Conservation (phyloP, 2,797 vertebrate genomes). For the Periophthalmus magnuspinnatus region DNA sequence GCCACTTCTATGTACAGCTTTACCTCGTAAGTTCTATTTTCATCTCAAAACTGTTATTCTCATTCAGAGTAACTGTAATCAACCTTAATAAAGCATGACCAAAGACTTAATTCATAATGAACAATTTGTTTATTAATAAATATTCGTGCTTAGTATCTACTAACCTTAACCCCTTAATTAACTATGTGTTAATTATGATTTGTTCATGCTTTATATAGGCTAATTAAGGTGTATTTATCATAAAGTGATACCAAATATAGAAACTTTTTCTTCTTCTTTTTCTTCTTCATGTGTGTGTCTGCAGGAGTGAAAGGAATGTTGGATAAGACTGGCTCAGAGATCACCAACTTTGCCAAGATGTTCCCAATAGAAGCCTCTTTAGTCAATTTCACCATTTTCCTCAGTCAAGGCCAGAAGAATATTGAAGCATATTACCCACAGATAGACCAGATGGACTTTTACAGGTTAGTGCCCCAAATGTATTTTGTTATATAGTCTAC, state of each 20-base stretch:
- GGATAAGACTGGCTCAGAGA: conserved; percentile 82
- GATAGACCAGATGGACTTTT: conserved; percentile 89
- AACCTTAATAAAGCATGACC: too few relatives aligned
- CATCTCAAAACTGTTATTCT: background rate
- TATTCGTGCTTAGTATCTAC: too few relatives aligned
- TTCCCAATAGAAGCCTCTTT: conserved; percentile 83
- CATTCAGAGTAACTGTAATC: background rate
- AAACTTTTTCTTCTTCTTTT: background rate
- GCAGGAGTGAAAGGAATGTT: conserved; percentile 85
- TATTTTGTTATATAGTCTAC: background rate
- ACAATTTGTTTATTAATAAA: too few relatives aligned
- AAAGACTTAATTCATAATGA: too few relatives aligned
- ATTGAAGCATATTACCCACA: conserved; percentile 80
- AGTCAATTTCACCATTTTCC: conserved; percentile 76
- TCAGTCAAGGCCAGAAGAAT: conserved; percentile 78
- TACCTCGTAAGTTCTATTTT: conserved; percentile 74
- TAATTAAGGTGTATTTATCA: too few relatives aligned
- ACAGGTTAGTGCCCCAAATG: conserved; percentile 78
- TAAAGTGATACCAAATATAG: too few relatives aligned
- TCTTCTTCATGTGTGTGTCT: conserved; percentile 29
- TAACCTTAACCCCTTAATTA: too few relatives aligned
- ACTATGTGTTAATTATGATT: too few relatives aligned
- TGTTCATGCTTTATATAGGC: too few relatives aligned
- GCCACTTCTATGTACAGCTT: conserved; percentile 60
- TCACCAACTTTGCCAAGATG: conserved; percentile 75